A percentile compares a stretch with the other conserved stretches of the same genome.
Evolutionary conservation across 1,140 invertebrate genomes (phyloP).

Genomic region (Drosophila equinoxialis): DNA sequence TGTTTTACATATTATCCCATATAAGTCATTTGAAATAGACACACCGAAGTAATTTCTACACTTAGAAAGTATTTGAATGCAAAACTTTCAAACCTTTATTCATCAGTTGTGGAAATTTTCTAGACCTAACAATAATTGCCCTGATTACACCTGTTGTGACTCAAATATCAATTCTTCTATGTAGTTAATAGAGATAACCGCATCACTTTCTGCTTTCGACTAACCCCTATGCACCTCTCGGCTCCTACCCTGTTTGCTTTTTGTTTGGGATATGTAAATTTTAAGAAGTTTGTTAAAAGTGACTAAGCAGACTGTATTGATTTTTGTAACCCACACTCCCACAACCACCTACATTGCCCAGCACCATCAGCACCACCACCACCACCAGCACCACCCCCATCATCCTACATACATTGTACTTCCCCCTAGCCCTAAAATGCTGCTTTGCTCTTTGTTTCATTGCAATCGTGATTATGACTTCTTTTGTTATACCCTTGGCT

Average conservation of each 20-base stretch:
- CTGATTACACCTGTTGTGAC: no score
- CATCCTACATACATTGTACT: background rate
- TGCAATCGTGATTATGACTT: conserved; percentile 17
- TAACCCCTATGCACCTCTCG: no score
- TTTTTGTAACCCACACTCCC: conserved; percentile 30
- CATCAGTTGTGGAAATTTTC: no score
- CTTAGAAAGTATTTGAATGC: no score
- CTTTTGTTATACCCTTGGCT: conserved; percentile 8
- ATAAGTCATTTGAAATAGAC: background rate
- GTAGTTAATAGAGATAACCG: no score
- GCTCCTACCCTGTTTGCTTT: background rate
- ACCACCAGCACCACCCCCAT: background rate
- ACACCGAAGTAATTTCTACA: background rate
- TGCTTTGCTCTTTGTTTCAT: conserved; percentile 13
- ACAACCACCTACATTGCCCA: background rate
- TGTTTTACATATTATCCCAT: conserved; percentile 5
- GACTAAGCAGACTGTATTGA: conserved; percentile 68
- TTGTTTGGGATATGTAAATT: conserved; percentile 28
- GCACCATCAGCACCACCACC: no score
- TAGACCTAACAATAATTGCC: no score
- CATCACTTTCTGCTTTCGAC: no score
- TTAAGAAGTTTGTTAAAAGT: conserved; percentile 34
- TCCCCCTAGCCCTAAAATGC: background rate
- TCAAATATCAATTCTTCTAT: no score
- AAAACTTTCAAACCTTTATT: no score